A percentile compares a stretch with the other conserved stretches of the same genome.
Conservation (phyloP, 2,113 vertebrate species). For the Onychorhynchus coronatus region DNA sequence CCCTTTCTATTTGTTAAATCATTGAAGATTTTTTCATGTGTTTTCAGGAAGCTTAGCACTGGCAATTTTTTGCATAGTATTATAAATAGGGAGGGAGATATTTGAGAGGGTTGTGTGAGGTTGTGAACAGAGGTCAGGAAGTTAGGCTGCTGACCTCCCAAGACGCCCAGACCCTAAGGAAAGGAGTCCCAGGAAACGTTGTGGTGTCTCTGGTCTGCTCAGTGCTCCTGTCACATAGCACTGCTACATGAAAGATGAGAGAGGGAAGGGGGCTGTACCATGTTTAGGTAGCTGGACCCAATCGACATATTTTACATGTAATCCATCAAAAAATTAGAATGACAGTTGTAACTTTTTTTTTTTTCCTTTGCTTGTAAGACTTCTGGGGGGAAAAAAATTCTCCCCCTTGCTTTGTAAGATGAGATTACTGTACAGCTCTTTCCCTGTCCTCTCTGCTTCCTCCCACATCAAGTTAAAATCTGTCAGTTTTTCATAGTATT, state of each 20-base stretch:
- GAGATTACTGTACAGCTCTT: background rate
- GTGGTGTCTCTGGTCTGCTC: background rate
- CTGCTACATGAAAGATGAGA: background rate
- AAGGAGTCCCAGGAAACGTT: rapidly evolving
- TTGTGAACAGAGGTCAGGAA: background rate
- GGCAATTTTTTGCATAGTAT: background rate
- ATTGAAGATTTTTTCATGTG: background rate
- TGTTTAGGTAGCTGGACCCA: background rate
- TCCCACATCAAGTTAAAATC: background rate
- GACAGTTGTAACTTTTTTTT: background rate
- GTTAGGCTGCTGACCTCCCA: background rate
- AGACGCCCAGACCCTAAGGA: background rate
- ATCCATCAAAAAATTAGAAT: background rate
- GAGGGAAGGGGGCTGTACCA: background rate
- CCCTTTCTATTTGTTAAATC: background rate
- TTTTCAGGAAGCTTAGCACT: background rate
- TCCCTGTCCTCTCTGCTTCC: background rate
- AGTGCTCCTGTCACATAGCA: rapidly evolving
- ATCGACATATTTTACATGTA: rapidly evolving
- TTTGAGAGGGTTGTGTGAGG: rapidly evolving
- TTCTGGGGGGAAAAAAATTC: background rate
- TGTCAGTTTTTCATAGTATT: background rate
- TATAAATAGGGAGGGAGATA: background rate
- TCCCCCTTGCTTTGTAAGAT: background rate
- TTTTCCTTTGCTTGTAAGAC: background rate